Evolutionary conservation across 2,888 invertebrate species (phyloP), one percentile per base, ranked within the genome.

Genomic region (Eristalis tenax): DNA sequence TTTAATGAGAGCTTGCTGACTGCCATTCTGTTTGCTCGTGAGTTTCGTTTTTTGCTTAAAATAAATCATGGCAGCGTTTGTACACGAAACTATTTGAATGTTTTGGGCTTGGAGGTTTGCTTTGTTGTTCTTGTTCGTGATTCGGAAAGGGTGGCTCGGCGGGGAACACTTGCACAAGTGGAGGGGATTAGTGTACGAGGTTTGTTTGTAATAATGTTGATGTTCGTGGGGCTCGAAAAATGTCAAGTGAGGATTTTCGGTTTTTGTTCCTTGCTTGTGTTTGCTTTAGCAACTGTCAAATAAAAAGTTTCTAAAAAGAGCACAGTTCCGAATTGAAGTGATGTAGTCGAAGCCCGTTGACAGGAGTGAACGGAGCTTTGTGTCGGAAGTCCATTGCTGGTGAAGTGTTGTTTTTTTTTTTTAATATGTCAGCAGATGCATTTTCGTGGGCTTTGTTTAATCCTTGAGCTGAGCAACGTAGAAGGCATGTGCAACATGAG

Each of bases 31-130:
- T 26, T 59, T 26, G 59, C 26, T 59, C 26, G 26, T 26, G 26
- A 26, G 26, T 59, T 59, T 59, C 26, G 11, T 59, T 59, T 59
- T 59, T 28, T 23, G 3, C 26, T 26, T 26, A 4, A 28, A 28
- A 59, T 59, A 61, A 71, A 71, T 71, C 59, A 43, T 73, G 57
- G 40, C 15, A 63, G 23, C 59, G 71, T 71, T 73, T 43, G 40
- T 28, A 63, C 61, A 71, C 61, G 38, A 61, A 40, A 38, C 38
- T 61, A 40, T 70, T 43, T 63, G 18, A 43, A 73, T 61, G 61
- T 73, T 63, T 73, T 73, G n/a, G 38, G 40, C 26, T 61, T 26
- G 71, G 26, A 61, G 40, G 32, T 59, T 50, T n/a, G 50, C 50
- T 50, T 18, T 50, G 50, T 5, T 50, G 18, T 18, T 50, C 18